Percentiles rank a stretch among this genome's conserved stretches.
phyloP scores from a whole-genome alignment of 2,113 vertebrate genomes.

The Mesembrinibis cayennensis region DNA sequence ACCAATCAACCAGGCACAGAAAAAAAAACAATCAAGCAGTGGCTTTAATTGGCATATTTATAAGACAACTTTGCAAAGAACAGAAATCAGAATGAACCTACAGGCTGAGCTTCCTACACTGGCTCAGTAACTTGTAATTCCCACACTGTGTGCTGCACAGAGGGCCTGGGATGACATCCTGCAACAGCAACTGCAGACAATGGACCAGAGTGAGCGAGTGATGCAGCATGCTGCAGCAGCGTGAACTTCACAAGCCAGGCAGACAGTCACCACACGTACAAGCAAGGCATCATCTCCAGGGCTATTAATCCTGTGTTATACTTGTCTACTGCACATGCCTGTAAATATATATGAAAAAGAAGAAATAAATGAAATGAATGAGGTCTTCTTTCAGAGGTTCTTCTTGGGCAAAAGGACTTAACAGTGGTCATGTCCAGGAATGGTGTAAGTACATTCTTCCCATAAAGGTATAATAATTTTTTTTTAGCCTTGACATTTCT shows the following conservation, averaged over 20 bases:
- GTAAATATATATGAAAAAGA: background rate
- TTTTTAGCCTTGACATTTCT: background rate
- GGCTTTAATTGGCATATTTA: accelerated
- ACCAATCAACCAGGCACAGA: background rate
- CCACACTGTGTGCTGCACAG: background rate
- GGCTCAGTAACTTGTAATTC: background rate
- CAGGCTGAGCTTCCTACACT: background rate
- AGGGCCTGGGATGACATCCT: background rate
- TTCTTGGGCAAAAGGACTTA: background rate
- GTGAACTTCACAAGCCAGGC: background rate
- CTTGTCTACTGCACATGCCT: background rate
- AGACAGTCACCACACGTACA: background rate
- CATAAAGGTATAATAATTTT: background rate
- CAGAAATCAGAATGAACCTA: background rate
- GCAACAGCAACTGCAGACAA: background rate
- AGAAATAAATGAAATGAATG: background rate
- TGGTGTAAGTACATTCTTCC: background rate
- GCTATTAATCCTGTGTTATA: background rate
- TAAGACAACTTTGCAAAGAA: background rate
- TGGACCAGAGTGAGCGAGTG: background rate
- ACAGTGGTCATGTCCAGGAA: background rate
- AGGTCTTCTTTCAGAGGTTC: background rate
- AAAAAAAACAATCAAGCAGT: background rate
- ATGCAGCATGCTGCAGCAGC: background rate
- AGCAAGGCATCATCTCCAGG: background rate